Base-by-base conservation (phyloP, 2,113 vertebrate genomes). In the Megaceryle torquata region DNA sequence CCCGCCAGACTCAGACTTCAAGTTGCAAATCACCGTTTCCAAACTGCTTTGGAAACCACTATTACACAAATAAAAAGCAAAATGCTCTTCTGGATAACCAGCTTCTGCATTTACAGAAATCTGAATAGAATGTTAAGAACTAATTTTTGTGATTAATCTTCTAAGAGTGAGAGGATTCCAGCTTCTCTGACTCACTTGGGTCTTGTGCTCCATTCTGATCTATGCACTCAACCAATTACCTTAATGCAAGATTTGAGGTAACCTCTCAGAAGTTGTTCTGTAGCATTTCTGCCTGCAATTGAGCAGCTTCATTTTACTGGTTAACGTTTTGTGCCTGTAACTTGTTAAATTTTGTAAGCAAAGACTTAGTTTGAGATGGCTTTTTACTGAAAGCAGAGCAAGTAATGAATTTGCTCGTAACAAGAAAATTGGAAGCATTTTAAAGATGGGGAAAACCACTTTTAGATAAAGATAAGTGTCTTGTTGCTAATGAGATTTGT, bases 191-290 rank as follows among this genome's bases (percentile, higher is more conserved):
- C 48, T 75, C 56, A 12, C 39, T 46, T 53, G 6, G 22, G 11
- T 70, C 26, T 84, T 39, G 3, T 12, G 9, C 56, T 90, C 15
- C 4, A 13, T 68, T 75, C 44, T 41, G 65, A 64, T 37, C 72
- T 68, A 2, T 28, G 6, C 25, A 22, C 15, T 44, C 60, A 88
- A 35, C n/a, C 60, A 93, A 22, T 85, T 76, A 48, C 11, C n/a
- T 37, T 24, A 2, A 16, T 43, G 10, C 3, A 10, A 65, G 71
- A 57, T 53, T 65, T 26, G n/a, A 0, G 3, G 1, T 48, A 16
- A 37, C 33, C 26, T 37, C 5, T 31, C 74, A 10, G 4, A 50
- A 46, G 25, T 31, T 65, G 12, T 35, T 82, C 29, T 37, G 26
- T 61, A 54, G 9, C 60, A 24, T 56, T 71, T 77, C 75, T 81